A percentile compares a stretch with the other conserved stretches of the same genome.
phyloP scores from a whole-genome alignment of 1,140 invertebrate genomes.

The Megalopta genalis region DNA sequence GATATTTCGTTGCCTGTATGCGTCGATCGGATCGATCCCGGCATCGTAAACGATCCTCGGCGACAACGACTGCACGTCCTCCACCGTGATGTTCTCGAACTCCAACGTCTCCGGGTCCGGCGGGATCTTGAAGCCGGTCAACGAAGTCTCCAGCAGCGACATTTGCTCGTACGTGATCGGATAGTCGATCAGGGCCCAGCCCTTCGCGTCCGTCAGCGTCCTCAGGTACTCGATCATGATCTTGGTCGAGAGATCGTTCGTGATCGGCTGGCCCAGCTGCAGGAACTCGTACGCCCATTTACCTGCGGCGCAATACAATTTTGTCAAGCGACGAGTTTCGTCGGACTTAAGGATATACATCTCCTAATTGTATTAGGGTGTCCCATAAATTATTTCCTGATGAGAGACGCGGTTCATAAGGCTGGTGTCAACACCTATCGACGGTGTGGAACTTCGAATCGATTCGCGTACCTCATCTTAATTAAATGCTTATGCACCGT shows the following conservation, averaged over 20 bases:
- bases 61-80: slow-evolving; percentile 77
- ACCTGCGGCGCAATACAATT: too few relatives aligned
- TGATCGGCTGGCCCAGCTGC: slow-evolving; percentile 78
- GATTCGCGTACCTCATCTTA: too few relatives aligned
- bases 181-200: slow-evolving; percentile 84
- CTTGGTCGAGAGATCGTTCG: slow-evolving; percentile 80
- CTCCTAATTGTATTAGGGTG: too few relatives aligned
- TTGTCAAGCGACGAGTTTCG: too few relatives aligned
- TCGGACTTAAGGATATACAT: too few relatives aligned
- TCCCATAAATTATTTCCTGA: too few relatives aligned
- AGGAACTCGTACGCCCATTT: slow-evolving; percentile 81
- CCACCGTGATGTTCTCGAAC: slow-evolving; percentile 73
- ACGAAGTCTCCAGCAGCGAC: slow-evolving; percentile 80
- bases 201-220: slow-evolving; percentile 77
- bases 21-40: slow-evolving; percentile 60
- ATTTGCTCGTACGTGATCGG: slow-evolving; percentile 82
- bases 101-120: slow-evolving; percentile 60
- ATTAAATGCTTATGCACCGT: too few relatives aligned
- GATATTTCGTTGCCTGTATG: slow-evolving; percentile 22
- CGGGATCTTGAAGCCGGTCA: slow-evolving; percentile 74
- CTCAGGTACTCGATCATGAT: slow-evolving; percentile 83
- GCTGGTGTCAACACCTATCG: too few relatives aligned
- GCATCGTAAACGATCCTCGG: slow-evolving; percentile 74
- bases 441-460: too few relatives aligned
- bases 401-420: too few relatives aligned